Evolutionary conservation across 2,797 vertebrate genomes (phyloP), one percentile per base, ranked within the genome.

Genomic region (Ctenosaura bakeri): DNA sequence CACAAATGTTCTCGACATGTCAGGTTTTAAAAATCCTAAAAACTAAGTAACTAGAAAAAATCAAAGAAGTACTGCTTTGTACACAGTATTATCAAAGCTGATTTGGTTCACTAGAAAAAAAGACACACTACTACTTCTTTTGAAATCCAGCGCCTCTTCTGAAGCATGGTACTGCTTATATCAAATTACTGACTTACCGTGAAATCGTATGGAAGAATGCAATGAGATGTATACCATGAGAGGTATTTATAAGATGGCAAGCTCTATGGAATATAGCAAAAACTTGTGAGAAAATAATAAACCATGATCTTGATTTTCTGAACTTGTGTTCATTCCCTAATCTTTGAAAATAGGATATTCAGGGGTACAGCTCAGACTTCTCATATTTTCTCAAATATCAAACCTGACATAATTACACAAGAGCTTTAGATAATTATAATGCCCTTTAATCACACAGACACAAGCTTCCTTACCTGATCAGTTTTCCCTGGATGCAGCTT

Each of bases 381-480:
- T 10, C 54, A 87, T 38, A 7, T 8, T 76, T 3, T 85, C 71
- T 86, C 87, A 38, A 20, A 87, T 0, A 77, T 1, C 1, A 4
- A 7, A 59, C 74, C 3, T 18, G 83, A 56, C 6, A 18, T 32
- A 54, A 38, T 16, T 35, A 62, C 12, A 59, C 35, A 12, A 89
- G 8, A 69, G 50, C 18, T 46, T 73, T 80, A 20, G 24, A 26
- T 50, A 13, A 80, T 14, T 50, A 29, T 73, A 32, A n/a, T 50
- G 35, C 10, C 64, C 50, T 80, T 86, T 50, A n/a, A 71, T 46
- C 42, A 78, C 29, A n/a, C 3, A 52, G 14, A 35, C 26, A 26
- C 8, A 89, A 52, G 10, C 83, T 4, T 0, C 1, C 90, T 95
- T 95, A 95, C 95, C 95, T 96, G 94, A 42, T 90, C 38, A 87